phyloP scores from a whole-genome alignment of 2,113 vertebrate genomes.

The Engystomops pustulosus region DNA sequence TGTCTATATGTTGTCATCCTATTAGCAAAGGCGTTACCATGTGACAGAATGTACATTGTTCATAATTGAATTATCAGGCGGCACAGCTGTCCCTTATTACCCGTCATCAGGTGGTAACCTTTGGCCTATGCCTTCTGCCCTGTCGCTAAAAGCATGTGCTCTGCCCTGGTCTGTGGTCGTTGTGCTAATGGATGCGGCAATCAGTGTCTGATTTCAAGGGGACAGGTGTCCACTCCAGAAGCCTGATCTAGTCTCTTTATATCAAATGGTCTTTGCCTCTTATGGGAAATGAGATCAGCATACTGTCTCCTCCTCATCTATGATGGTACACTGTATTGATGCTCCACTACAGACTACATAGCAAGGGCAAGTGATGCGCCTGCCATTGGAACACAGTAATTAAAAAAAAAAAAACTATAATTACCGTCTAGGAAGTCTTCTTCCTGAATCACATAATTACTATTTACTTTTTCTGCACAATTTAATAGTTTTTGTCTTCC shows the following conservation, averaged over 20 bases:
- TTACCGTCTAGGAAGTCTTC: not conserved
- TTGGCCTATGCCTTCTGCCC: conserved; percentile 23
- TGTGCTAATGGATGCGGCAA: conserved; percentile 37
- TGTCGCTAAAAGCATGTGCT: conserved; percentile 26
- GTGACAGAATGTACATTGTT: not conserved
- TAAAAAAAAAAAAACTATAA: not conserved
- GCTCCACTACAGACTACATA: not conserved
- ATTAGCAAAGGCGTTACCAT: too few relatives aligned
- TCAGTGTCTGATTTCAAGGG: conserved; percentile 14
- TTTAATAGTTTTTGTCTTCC: not conserved
- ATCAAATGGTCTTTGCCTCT: not conserved
- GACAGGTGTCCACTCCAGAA: conserved; percentile 28
- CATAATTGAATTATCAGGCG: not conserved
- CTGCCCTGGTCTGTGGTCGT: not conserved
- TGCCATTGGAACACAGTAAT: not conserved
- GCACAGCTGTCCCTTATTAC: conserved; percentile 12
- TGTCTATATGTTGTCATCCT: conserved; percentile 11
- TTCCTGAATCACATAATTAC: not conserved
- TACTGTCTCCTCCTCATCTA: not conserved
- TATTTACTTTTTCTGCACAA: not conserved
- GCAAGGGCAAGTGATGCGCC: not conserved
- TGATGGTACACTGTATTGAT: not conserved
- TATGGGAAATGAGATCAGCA: conserved; percentile 2
- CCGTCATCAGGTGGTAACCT: conserved; percentile 40
- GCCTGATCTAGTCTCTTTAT: conserved; percentile 11